Evolutionary conservation across 2,888 invertebrate species (phyloP), one percentile per base, ranked within the genome.

Genomic region (Metacarcinus magister): DNA sequence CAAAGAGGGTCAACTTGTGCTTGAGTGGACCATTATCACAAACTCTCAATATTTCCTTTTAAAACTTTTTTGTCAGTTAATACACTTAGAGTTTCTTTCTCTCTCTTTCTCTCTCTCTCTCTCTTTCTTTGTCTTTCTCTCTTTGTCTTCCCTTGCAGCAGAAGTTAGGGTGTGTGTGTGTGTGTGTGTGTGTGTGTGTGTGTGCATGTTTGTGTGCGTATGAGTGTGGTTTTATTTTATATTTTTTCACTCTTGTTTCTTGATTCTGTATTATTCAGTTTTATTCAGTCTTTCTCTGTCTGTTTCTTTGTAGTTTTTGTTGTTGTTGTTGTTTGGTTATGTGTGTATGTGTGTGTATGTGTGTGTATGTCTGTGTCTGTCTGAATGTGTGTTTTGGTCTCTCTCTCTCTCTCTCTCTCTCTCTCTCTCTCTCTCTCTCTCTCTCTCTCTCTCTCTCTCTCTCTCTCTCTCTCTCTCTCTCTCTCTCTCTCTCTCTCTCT

Each of bases 21-120:
- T 32, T 82, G 32, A 82, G 82, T 82, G 82, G 82, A 5, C 32
- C 82, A 82, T 82, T 82, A 82, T 13, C 82, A 5, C 82, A n/a
- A 82, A 28, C 82, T 82, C 82, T 82, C 82, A 82, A 82, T 82
- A 82, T 82, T 82, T 82, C 82, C 82, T 32, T 13, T 32, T 82
- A 82, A 82, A 75, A 75, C 75, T 82, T 82, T 32, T 82, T 82
- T 32, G 32, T 82, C 82, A 32, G 32, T 82, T 82, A 82, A 32
- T 82, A 32, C 82, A 82, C 32, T 82, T 82, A 32, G 75, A 75
- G 28, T 82, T 82, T 82, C 82, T 32, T 10, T 82, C 82, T 82
- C 19, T 19, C 67, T 67, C 67, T 67, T 19, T 67, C 19, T 67
- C 13, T 67, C 67, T 67, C 19, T 19, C 67, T 19, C 67, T 67